Base-by-base conservation (phyloP, 1,140 invertebrate species). In the Ericerus pela region DNA sequence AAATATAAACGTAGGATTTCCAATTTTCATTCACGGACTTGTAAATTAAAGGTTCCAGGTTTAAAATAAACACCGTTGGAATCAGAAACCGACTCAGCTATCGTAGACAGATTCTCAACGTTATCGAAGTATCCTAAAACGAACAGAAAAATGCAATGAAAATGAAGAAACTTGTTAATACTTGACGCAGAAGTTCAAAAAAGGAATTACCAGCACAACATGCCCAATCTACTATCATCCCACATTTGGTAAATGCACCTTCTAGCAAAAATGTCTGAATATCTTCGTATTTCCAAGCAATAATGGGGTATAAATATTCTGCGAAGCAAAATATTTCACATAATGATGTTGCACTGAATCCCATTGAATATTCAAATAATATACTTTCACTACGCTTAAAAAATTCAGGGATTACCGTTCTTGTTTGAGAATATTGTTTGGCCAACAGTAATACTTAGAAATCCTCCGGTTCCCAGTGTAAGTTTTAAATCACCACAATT, bases 391-490 rank as follows among this genome's bases (percentile, higher is more conserved):
- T 28, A 30, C 53, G n/a, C 4, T 5, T 54, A 22, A 26, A n/a
- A 54, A 53, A 38, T 29, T 18, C 10, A 37, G 20, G 12, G 18
- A 6, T 24, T 18, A 30, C 37, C 53, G 36, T 14, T 41, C 31
- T 20, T 38, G 26, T 33, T 55, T 12, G 85, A 82, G 67, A 89
- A 83, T 4, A 89, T 80, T 29, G 76, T 68, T 5, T 60, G 61
- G 1, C 86, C 88, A 1, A 89, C 94, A 64, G 95, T 89, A 8
- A 95, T 75, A 66, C 96, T 80, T 1, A 97, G 68, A 68, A 99
- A 97, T 1, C 85, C 87, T 0, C 95, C 93, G 0, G 93, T 97
- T 0, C 95, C 95, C 72, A 98, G 76, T 0, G 94, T 96, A 16
- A 94, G 70, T 67, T 96, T 97, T 0, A 94, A 74, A 66, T 91